Evolutionary conservation across 2,888 invertebrate species (phyloP).

Genomic region (Ganaspis brasiliensis): DNA sequence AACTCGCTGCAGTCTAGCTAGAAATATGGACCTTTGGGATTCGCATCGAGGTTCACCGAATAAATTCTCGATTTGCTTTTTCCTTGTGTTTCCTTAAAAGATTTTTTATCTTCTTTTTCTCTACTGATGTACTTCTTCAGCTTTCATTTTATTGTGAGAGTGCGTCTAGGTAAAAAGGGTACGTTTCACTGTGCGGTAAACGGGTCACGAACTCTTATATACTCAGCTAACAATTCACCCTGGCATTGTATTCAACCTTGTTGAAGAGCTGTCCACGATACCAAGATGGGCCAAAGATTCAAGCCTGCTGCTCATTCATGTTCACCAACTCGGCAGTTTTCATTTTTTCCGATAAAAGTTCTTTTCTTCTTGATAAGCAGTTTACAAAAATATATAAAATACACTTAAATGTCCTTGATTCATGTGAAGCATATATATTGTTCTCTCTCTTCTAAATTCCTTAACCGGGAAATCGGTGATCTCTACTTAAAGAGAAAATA

Average conservation of each 20-base stretch:
- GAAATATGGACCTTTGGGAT: constrained; percentile 51
- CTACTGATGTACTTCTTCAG: neutral
- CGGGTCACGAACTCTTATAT: constrained; percentile 38
- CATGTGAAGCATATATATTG: too few relatives aligned
- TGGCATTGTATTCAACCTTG: constrained; percentile 6
- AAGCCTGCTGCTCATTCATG: neutral
- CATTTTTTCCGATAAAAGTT: neutral
- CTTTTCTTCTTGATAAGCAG: too few relatives aligned
- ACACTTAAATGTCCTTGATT: too few relatives aligned
- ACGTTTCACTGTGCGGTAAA: constrained; percentile 1
- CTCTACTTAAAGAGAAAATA: too few relatives aligned
- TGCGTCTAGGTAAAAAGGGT: constrained; percentile 19
- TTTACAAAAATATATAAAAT: neutral
- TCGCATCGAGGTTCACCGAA: constrained; percentile 38
- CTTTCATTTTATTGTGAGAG: neutral
- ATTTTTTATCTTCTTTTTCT: constrained; percentile 6
- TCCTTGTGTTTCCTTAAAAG: constrained; percentile 13
- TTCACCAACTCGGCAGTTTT: neutral
- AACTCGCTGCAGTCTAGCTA: constrained; percentile 23
- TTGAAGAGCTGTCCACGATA: neutral
- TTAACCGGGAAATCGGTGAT: too few relatives aligned
- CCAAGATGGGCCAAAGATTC: neutral
- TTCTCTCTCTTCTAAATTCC: too few relatives aligned
- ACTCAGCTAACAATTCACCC: constrained; percentile 1
- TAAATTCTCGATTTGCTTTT: constrained; percentile 43